These are phyloP conservation scores for Whitmania pigra DNA, from an alignment of 1,140 invertebrate species.

Conservation along the genomic window DNA sequence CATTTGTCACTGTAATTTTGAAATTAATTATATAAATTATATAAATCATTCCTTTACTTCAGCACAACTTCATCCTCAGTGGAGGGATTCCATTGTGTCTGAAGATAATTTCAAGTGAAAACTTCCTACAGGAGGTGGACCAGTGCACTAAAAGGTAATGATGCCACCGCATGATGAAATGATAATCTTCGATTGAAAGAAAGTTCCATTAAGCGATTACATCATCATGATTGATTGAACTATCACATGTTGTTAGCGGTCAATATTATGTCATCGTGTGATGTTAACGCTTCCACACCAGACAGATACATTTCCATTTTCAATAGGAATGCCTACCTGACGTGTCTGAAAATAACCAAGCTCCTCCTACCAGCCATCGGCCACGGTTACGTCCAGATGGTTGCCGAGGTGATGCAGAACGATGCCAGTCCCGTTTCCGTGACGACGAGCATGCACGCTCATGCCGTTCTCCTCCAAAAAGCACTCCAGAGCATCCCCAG, in stretches of 20 bases:
- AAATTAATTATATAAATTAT: background rate
- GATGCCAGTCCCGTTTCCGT: constrained; percentile 32
- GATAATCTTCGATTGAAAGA: too few relatives aligned
- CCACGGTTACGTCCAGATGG: constrained; percentile 44
- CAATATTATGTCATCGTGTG: too few relatives aligned
- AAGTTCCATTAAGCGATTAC: too few relatives aligned
- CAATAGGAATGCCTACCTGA: constrained; percentile 63
- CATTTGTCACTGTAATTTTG: too few relatives aligned
- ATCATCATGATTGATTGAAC: too few relatives aligned
- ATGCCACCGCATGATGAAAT: background rate
- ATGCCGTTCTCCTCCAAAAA: constrained; percentile 56
- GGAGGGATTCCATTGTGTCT: constrained; percentile 65
- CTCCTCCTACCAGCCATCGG: constrained; percentile 66
- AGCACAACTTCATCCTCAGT: constrained; percentile 69
- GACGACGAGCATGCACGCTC: constrained; percentile 44
- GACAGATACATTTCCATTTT: constrained; percentile 2
- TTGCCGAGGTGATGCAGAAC: constrained; percentile 35
- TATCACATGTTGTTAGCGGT: too few relatives aligned
- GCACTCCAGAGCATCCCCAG: constrained; percentile 58
- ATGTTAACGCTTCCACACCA: background rate
- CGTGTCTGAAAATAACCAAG: constrained; percentile 75
- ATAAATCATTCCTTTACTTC: constrained; percentile 24
- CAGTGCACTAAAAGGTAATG: constrained; percentile 58
- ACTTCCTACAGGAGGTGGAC: constrained; percentile 69
- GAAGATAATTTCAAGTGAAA: constrained; percentile 73